These are phyloP conservation scores for Euphonia xanthogaster DNA, from an alignment of 2,797 vertebrate genomes.

Conservation along the genomic window DNA sequence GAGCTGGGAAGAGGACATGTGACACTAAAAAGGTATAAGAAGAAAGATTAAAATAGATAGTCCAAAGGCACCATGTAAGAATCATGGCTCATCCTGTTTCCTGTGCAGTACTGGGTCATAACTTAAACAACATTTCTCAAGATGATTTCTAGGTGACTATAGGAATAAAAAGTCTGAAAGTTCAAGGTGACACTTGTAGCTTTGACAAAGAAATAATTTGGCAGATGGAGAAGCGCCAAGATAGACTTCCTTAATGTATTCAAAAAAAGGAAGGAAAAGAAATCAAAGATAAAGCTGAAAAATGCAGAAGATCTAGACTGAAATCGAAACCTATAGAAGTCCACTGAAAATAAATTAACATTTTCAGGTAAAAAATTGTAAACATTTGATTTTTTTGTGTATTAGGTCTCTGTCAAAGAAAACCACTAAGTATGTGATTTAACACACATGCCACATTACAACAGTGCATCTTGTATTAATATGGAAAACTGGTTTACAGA, in stretches of 20 bases:
- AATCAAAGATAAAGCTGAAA: too few relatives aligned
- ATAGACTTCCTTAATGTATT: too few relatives aligned
- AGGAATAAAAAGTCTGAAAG: neutral
- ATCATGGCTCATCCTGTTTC: neutral
- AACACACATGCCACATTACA: neutral
- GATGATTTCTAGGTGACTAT: neutral
- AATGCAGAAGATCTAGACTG: neutral
- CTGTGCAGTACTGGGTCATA: neutral
- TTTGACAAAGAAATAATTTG: neutral
- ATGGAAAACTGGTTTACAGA: neutral
- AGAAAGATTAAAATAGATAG: neutral
- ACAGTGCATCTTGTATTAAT: neutral
- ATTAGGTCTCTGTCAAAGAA: neutral
- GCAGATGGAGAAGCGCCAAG: neutral
- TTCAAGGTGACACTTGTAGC: neutral
- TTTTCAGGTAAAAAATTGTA: neutral
- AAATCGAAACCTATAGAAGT: neutral
- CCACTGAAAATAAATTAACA: neutral
- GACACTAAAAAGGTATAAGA: neutral
- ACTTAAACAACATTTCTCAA: neutral
- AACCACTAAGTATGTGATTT: neutral
- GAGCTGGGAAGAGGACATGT: neutral
- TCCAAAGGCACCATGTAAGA: neutral
- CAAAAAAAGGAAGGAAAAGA: too few relatives aligned
- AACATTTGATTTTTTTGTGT: neutral